phyloP scores from a whole-genome alignment of 1,140 invertebrate genomes.

The Olivierus martensii region DNA sequence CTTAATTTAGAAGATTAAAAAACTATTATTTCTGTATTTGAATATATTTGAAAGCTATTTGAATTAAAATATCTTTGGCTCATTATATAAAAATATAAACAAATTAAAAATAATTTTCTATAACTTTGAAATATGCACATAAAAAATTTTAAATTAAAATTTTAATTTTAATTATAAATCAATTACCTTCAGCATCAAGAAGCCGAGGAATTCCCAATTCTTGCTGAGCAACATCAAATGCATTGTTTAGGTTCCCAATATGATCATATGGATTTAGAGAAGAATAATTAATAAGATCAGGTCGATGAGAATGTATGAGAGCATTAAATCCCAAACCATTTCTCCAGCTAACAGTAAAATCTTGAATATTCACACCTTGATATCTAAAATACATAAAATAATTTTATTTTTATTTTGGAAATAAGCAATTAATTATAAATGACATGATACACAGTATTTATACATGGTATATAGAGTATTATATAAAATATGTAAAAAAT shows the following conservation, averaged over 20 bases:
- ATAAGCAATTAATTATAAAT: no score
- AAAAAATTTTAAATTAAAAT: background rate
- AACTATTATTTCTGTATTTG: no score
- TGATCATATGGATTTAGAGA: slow-evolving; percentile 55
- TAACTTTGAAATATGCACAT: no score
- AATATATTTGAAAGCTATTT: no score
- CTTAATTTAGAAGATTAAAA: no score
- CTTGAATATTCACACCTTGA: slow-evolving; percentile 27
- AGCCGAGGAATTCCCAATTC: slow-evolving; percentile 76
- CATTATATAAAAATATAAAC: no score
- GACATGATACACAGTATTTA: no score
- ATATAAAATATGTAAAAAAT: no score
- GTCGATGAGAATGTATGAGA: slow-evolving; percentile 87
- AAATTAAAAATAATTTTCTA: no score
- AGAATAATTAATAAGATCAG: slow-evolving; percentile 79
- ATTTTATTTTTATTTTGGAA: background rate
- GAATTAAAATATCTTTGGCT: no score
- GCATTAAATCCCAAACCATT: slow-evolving; percentile 93
- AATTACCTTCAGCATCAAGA: slow-evolving; percentile 63
- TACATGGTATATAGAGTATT: no score
- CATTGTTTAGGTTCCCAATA: slow-evolving; percentile 87
- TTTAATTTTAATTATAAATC: background rate
- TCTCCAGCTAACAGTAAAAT: slow-evolving; percentile 74
- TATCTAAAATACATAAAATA: slow-evolving; percentile 34
- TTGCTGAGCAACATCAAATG: slow-evolving; percentile 83